Conservation (phyloP, 1,140 invertebrate genomes). For the Amphibalanus amphitrite region DNA sequence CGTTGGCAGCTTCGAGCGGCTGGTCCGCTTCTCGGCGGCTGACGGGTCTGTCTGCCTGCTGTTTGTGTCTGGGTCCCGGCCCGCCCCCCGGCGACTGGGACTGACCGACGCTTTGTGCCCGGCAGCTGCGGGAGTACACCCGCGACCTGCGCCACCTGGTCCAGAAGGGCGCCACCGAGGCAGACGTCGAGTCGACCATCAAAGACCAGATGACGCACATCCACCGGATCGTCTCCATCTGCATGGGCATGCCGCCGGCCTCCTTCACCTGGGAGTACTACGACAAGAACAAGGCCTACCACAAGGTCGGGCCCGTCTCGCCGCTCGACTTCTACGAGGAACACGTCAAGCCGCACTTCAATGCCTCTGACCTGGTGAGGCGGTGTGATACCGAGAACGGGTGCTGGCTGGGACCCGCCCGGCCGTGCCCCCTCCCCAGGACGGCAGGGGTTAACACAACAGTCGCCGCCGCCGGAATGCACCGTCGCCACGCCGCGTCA, state of each 20-base stretch:
- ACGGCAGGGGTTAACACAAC: too few relatives aligned
- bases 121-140: conserved; percentile 59
- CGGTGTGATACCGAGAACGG: too few relatives aligned
- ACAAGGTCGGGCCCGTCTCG: conserved; percentile 52
- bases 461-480: too few relatives aligned
- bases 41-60: background rate
- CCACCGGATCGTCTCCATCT: conserved; percentile 66
- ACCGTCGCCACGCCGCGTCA: too few relatives aligned
- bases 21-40: background rate
- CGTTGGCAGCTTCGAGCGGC: background rate
- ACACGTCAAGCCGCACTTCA: conserved; percentile 55
- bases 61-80: too few relatives aligned
- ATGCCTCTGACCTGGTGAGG: conserved; percentile 24
- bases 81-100: too few relatives aligned
- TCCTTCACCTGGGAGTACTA: conserved; percentile 73
- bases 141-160: conserved; percentile 47
- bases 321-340: conserved; percentile 63
- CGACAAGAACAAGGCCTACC: conserved; percentile 62
- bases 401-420: too few relatives aligned
- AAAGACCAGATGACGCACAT: conserved; percentile 38
- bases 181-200: conserved; percentile 16
- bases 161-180: conserved; percentile 25
- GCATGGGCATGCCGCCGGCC: conserved; percentile 59
- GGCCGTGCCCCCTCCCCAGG: too few relatives aligned
- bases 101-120: conserved; percentile 17